These are phyloP conservation scores for Cichladusa arquata DNA, from an alignment of 2,113 vertebrate species.

Conservation along the genomic window DNA sequence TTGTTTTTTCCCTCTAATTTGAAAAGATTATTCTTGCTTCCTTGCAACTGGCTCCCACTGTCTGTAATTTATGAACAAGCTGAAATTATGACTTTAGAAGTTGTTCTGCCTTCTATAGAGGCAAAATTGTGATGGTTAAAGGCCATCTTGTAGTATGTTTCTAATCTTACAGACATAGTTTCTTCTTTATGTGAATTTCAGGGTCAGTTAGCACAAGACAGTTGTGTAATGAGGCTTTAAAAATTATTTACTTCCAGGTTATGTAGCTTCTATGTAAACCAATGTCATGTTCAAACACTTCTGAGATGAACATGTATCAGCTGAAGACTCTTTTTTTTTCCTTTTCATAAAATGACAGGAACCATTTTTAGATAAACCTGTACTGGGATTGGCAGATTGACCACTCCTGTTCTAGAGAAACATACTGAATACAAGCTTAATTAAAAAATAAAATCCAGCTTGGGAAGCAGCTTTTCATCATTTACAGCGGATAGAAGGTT, in stretches of 20 bases:
- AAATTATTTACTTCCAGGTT: not conserved
- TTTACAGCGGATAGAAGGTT: slow-evolving; percentile 73
- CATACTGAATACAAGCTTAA: not conserved
- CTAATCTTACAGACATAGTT: not conserved
- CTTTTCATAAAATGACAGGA: not conserved
- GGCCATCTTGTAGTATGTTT: not conserved
- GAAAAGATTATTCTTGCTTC: slow-evolving; percentile 57
- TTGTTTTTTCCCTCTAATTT: slow-evolving; percentile 47
- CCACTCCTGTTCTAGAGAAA: not conserved
- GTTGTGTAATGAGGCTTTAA: not conserved
- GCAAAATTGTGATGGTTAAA: not conserved
- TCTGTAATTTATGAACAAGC: slow-evolving; percentile 33
- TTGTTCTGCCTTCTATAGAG: not conserved
- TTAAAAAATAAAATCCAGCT: not conserved
- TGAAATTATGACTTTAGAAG: slow-evolving; percentile 50
- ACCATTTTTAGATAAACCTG: not conserved
- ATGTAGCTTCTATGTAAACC: not conserved
- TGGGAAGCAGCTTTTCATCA: slow-evolving; percentile 74
- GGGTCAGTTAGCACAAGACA: not conserved
- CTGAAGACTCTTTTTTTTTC: not conserved
- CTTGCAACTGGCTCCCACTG: slow-evolving; percentile 63
- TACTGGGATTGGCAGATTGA: not conserved
- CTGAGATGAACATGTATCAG: not conserved
- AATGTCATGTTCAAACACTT: not conserved
- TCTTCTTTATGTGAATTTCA: not conserved